Base-by-base conservation (phyloP, 1,140 invertebrate genomes). In the Bombus superbus region DNA sequence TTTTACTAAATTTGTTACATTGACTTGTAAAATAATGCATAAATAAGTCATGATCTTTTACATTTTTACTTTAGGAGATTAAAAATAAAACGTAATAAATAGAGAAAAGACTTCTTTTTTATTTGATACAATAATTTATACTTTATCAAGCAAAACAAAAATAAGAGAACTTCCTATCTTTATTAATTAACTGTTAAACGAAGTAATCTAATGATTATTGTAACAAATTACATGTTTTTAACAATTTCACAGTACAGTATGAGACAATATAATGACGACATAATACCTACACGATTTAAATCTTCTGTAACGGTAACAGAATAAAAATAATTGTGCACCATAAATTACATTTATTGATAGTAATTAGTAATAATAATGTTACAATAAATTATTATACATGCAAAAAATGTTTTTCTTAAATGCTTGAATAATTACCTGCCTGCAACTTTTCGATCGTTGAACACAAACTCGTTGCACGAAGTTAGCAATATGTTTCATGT, bases 391-490 rank as follows among this genome's bases (percentile, higher is more conserved):
- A 25, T n/a, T 57, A 71, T 38, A 5, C 8, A 28, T 11, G 1
- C 28, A 32, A 32, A 62, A 18, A 71, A 73, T 18, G 32, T 3
- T 42, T 47, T 8, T 44, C 0, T 38, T 32, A 40, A 53, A 62
- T 53, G 15, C 9, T 79, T 11, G 32, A 87, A 69, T 22, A 69
- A 83, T 86, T 86, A 88, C 82, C 79, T 80, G 79, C 25, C 77
- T 38, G 28, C 32, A 66, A 40, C 1, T 35, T 42, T 59, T 72
- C 64, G 53, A 81, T 80, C 83, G 83, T 83, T 86, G 76, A 86
- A 88, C 59, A 88, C 73, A 88, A 86, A 89, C 47, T 38, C 62
- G 57, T 40, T 2, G 11, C 40, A 44, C 15, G 79, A 88, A 88
- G 80, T 88, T 83, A 47, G 64, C 42, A 62, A 75, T 38, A 2